These are phyloP conservation scores for Puffinus mauretanicus DNA, from an alignment of 2,113 vertebrate species.

Conservation along the genomic window DNA sequence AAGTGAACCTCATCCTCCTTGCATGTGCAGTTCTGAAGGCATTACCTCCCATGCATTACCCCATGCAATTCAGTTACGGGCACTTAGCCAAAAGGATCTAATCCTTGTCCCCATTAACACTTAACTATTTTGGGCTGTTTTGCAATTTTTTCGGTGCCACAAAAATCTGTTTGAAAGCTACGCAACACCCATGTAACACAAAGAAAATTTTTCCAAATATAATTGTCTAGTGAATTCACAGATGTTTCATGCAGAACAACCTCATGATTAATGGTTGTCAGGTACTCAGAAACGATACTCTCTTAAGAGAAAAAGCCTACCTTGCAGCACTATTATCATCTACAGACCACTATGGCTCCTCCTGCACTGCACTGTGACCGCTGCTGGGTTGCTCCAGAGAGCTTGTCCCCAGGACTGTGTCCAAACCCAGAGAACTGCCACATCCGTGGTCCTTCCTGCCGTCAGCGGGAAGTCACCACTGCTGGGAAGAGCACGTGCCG, in stretches of 20 bases:
- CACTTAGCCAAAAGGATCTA: background rate
- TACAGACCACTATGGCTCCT: background rate
- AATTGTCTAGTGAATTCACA: background rate
- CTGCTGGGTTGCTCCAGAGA: background rate
- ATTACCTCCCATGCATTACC: background rate
- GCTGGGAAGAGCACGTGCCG: background rate
- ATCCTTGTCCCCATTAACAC: background rate
- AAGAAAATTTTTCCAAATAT: background rate
- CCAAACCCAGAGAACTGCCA: background rate
- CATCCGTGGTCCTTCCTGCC: background rate
- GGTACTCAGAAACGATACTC: background rate
- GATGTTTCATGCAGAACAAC: background rate
- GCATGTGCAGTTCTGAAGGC: background rate
- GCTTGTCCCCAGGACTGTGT: background rate
- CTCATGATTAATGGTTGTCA: background rate
- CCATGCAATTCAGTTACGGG: fast-evolving
- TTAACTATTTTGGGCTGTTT: background rate
- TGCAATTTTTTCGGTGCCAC: background rate
- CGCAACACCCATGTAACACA: background rate
- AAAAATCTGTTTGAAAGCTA: background rate
- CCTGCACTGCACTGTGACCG: background rate
- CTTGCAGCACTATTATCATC: too few species aligned
- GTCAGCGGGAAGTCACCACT: background rate
- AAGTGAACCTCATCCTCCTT: background rate
- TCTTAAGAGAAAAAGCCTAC: background rate